Evolutionary conservation across 2,888 invertebrate genomes (phyloP).

Genomic region (Cataglyphis rosenhaueri): DNA sequence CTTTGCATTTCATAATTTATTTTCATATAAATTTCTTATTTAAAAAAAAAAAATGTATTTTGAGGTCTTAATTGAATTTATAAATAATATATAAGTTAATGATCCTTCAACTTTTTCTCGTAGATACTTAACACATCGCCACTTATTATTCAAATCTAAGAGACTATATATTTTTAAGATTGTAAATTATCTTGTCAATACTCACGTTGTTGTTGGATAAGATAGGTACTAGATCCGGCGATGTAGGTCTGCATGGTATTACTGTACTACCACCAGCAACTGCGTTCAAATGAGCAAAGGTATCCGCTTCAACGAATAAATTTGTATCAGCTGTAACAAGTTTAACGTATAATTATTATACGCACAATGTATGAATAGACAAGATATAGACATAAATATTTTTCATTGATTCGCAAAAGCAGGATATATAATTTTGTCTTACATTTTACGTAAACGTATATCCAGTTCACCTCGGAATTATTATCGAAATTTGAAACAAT

Average conservation of each 20-base stretch:
- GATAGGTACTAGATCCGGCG: constrained; percentile 87
- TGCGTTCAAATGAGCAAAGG: constrained; percentile 57
- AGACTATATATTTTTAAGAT: neutral
- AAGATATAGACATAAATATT: neutral
- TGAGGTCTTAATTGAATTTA: neutral
- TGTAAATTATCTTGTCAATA: neutral
- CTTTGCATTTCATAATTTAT: neutral
- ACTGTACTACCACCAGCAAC: constrained; percentile 83
- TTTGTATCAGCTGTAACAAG: constrained; percentile 85
- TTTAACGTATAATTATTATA: neutral
- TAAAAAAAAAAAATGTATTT: neutral
- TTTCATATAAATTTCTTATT: neutral
- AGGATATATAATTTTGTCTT: constrained; percentile 44
- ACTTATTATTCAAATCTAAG: neutral
- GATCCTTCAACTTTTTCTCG: neutral
- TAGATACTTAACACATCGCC: neutral
- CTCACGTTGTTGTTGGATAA: constrained; percentile 58
- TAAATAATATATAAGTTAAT: neutral
- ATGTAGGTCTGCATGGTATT: constrained; percentile 89
- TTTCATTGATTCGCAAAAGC: neutral
- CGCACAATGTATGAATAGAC: neutral
- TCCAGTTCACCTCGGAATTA: constrained; percentile 73
- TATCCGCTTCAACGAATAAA: constrained; percentile 84
- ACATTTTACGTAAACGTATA: constrained; percentile 82
- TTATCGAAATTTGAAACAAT: constrained; percentile 55